Evolutionary conservation across 2,797 vertebrate genomes (phyloP).

Genomic region (Tokudaia tokunoshimensis): DNA sequence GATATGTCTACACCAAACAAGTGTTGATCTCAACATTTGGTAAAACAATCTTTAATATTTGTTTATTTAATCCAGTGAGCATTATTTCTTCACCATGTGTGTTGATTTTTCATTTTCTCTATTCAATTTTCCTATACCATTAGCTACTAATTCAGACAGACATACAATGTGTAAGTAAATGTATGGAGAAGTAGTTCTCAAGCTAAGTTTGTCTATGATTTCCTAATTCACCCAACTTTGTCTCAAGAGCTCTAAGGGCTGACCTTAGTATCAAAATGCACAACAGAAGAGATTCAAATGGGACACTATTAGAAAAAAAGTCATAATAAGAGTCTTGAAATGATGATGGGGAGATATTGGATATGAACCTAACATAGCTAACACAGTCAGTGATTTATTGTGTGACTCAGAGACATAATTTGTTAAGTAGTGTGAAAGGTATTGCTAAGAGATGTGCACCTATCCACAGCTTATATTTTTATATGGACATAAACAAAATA

Average conservation of each 20-base stretch:
- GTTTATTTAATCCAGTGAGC: slow-evolving; percentile 35
- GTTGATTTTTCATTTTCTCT: slow-evolving; percentile 64
- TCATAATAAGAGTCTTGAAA: background rate
- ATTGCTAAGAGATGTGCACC: background rate
- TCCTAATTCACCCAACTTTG: background rate
- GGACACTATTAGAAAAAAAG: background rate
- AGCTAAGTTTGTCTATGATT: background rate
- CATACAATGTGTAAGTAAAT: background rate
- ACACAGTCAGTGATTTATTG: background rate
- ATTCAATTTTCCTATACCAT: slow-evolving; percentile 14
- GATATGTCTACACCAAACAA: slow-evolving; percentile 58
- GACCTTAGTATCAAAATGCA: background rate
- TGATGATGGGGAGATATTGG: background rate
- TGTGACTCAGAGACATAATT: background rate
- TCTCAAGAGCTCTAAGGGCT: background rate
- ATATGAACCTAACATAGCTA: background rate
- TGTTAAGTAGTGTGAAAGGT: background rate
- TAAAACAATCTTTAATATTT: slow-evolving; percentile 50
- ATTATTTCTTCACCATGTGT: slow-evolving; percentile 49
- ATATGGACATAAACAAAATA: background rate
- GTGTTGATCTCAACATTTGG: slow-evolving; percentile 70
- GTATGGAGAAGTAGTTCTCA: background rate
- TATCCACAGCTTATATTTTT: background rate
- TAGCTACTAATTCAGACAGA: slow-evolving; percentile 41
- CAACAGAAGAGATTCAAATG: background rate